Evolutionary conservation across 1,140 invertebrate species (phyloP), one percentile per base, ranked within the genome.

Genomic region (Lepeophtheirus salmonis): DNA sequence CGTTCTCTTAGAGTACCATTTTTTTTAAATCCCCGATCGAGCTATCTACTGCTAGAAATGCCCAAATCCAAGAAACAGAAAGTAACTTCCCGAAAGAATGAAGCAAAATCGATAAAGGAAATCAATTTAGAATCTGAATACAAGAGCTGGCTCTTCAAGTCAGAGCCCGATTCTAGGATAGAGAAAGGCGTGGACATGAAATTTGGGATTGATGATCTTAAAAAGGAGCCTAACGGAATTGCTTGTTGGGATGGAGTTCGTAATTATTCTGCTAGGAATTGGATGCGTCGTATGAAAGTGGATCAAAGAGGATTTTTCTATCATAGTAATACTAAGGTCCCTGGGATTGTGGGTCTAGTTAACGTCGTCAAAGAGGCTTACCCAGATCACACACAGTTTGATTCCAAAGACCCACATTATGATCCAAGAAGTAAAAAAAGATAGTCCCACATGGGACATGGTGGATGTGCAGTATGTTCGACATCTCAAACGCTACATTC

Each of bases 261-360:
- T n/a, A 61, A 61, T 23, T 61, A 61, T 20, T 24, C 16, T 14
- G 59, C 59, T n/a, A 61, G 59, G 18, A 61, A 61, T 25, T 55
- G 17, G 18, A 61, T 61, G 59, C 54, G 50, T n/a, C 2, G n/a
- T 18, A 61, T 61, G 59, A 57, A 53, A 25, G 4, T 55, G 12
- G 59, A 50, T 13, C 48, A 61, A 14, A n/a, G 22, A 23, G 59
- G 12, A 14, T 61, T 61, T 22, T 61, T 61, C 50, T 61, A 61
- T 23, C 59, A 61, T 20, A 56, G 48, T n/a, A 61, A 61, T 25
- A 52, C 20, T 12, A 61, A 61, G 25, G 17, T 54, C 16, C 59
- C 59, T 20, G 59, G 59, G 1, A 61, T 61, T 24, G 25, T 50
- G 16, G 59, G 59, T 3, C 14, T 59, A 14, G 59, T 61, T 12